Percentiles rank a stretch among this genome's conserved stretches.
Conservation (phyloP, 1,140 invertebrate species). For the Anastrepha obliqua region DNA sequence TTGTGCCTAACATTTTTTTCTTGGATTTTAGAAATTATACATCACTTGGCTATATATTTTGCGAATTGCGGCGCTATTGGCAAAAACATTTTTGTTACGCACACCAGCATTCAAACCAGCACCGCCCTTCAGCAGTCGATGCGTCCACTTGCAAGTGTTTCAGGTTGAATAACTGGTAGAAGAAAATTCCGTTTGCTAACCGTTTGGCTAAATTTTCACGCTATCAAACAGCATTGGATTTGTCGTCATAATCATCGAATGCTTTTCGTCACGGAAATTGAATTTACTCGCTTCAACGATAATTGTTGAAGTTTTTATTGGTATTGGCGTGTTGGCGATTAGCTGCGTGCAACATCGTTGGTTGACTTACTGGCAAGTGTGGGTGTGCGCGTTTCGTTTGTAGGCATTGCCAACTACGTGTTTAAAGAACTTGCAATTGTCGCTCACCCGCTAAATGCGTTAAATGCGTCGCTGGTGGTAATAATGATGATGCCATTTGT, state of each 20-base stretch:
- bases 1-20: not conserved
- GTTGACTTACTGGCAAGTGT: not conserved
- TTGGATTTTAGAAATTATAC: not conserved
- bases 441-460: not conserved
- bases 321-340: not conserved
- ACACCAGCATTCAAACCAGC: not conserved
- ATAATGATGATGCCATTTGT: conserved; percentile 41
- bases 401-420: conserved; percentile 21
- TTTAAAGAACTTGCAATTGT: conserved; percentile 9
- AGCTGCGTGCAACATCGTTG: not conserved
- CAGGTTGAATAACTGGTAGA: not conserved
- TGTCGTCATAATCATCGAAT: not conserved
- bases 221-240: not conserved
- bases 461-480: conserved; percentile 34
- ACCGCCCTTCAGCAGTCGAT: not conserved
- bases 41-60: not conserved
- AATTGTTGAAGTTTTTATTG: conserved; percentile 22
- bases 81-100: too few relatives aligned
- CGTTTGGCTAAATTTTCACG: not conserved
- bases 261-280: conserved; percentile 14
- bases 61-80: too few relatives aligned
- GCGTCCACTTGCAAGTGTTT: not conserved
- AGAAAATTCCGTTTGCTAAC: not conserved
- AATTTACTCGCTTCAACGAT: conserved; percentile 14
- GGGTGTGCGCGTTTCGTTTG: not conserved